Base-by-base conservation (phyloP, 2,888 invertebrate species). In the Melipona bicolor region DNA sequence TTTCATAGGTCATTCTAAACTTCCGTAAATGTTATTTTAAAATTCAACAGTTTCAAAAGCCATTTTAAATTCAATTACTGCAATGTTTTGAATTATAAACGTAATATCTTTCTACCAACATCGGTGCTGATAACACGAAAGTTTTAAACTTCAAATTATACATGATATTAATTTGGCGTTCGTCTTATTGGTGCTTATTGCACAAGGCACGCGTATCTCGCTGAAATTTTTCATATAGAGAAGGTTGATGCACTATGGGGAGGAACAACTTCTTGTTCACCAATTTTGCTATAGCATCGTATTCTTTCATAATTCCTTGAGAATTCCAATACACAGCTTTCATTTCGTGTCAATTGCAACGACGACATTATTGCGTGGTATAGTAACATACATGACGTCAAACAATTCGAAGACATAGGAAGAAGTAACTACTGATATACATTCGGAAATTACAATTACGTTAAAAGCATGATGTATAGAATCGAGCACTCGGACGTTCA, bases 391-490 rank as follows among this genome's bases (percentile, higher is more conserved):
- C 17, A 19, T 68, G 27, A 50, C 50, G 27, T 50, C 1, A 24
- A 68, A 6, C 13, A 5, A 52, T 52, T 27, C 19, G 9, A 24
- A 13, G 27, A 13, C 19, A 21, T 32, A 69, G 17, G 27, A 52
- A 52, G 4, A 69, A 27, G 5, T 21, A 54, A 11, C 21, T 24
- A 21, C 6, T 24, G 50, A 21, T 17, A 15, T 50, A n/a, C 24
- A 43, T 69, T 24, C 52, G 71, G 59, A 4, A 80, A 80, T 59
- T 71, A 36, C n/a, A 71, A 80, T 80, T 80, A 80, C 19, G 61
- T n/a, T 80, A 71, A 80, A 77, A 77, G 70, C 70, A 5, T n/a
- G 64, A 15, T 13, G n/a, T 56, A 11, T n/a, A 79, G 73, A 2
- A 13, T 54, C 24, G 52, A 43, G 24, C 2, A 6, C 13, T 54